Base-by-base conservation (phyloP, 2,113 vertebrate species). In the Conger conger region DNA sequence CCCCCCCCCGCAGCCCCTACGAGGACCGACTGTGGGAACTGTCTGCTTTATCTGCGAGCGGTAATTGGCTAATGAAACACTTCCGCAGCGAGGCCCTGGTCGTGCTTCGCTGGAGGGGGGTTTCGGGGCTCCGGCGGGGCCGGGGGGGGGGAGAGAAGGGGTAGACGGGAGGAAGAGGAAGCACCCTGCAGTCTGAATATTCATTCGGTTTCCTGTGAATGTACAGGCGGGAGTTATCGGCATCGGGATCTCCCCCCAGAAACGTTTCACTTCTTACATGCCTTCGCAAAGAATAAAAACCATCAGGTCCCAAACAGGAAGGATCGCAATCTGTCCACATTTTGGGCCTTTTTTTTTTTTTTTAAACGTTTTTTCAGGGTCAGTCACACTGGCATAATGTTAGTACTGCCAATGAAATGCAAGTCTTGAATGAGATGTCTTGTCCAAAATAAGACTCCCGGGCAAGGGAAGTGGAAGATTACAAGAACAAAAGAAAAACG, bases 41-140 rank as follows among this genome's bases (percentile, higher is more conserved):
- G 87, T 76, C 1, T 84, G 90, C 90, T 93, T 96, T 94, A 95
- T 94, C 93, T 93, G 86, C 84, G 30, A 91, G 87, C 89, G 85
- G 93, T 94, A 94, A 95, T 94, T 94, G 93, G 89, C 91, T 94
- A 95, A 95, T 95, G 93, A 95, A 95, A 94, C 93, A 95, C 93
- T 95, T 95, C 93, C 93, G 90, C 89, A 92, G 87, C 84, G 86
- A 89, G 83, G 90, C 89, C 91, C 91, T 92, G 92, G 89, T 88
- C 90, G 92, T 93, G 90, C 91, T 83, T 76, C 77, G 86, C 89
- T 86, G 83, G 87, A 83, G 87, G 85, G 87, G 89, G 85, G 88
- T 30, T 15, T 85, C 68, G 9, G 81, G 76, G 5, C 80, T 13
- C 82, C 42, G n/a, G 36, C 42, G 23, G 78, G 45, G 45, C 63